Evolutionary conservation across 2,113 vertebrate genomes (phyloP).

Genomic region (Pteropus alecto): DNA sequence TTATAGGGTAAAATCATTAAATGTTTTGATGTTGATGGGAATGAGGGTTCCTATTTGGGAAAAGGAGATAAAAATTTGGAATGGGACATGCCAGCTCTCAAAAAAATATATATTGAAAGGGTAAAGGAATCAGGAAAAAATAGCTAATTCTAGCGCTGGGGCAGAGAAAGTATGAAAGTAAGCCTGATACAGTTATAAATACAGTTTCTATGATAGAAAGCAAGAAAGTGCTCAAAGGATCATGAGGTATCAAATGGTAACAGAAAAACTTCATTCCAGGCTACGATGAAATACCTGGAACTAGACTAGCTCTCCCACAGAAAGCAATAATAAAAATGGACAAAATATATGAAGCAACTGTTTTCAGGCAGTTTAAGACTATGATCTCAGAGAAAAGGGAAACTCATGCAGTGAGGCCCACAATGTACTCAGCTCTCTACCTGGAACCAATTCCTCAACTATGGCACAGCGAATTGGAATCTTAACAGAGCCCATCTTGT

Average conservation of each 20-base stretch:
- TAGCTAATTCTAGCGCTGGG: background rate
- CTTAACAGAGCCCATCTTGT: background rate
- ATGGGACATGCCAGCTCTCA: too few species aligned
- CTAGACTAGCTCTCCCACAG: background rate
- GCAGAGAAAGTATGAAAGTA: background rate
- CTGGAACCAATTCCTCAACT: background rate
- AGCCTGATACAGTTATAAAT: background rate
- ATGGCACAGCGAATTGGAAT: background rate
- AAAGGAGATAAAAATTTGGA: background rate
- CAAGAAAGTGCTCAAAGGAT: background rate
- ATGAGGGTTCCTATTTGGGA: background rate
- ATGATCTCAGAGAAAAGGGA: background rate
- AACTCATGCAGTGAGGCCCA: background rate
- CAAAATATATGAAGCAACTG: background rate
- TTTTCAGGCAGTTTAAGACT: background rate
- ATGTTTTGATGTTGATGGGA: background rate
- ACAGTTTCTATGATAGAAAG: background rate
- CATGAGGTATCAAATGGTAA: background rate
- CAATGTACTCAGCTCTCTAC: background rate
- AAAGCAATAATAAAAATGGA: background rate
- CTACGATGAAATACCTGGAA: background rate
- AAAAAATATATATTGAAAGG: too few species aligned
- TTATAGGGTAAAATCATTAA: background rate
- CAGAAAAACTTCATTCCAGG: background rate
- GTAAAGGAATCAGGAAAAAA: background rate